These are phyloP conservation scores for Stratiomys singularior DNA, from an alignment of 2,888 invertebrate genomes.

Conservation along the genomic window DNA sequence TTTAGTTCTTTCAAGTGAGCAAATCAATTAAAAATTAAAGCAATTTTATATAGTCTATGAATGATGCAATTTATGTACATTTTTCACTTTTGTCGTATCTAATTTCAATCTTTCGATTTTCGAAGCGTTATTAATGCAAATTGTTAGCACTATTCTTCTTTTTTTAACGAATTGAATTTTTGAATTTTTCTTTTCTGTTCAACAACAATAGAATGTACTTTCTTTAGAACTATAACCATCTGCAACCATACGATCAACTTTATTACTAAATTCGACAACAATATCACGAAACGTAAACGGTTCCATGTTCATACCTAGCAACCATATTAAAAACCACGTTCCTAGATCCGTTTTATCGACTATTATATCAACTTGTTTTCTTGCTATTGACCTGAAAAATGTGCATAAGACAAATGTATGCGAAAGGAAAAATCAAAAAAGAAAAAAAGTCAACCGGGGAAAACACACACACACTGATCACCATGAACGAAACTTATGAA, in stretches of 20 bases:
- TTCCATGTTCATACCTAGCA: conserved; percentile 39
- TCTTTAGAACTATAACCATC: conserved; percentile 22
- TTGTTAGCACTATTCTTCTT: too few species aligned
- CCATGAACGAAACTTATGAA: background rate
- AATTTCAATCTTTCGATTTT: too few species aligned
- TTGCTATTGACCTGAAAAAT: conserved; percentile 39
- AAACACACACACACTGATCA: too few species aligned
- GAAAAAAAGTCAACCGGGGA: background rate
- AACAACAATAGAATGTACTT: conserved; percentile 33
- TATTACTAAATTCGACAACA: conserved; percentile 19
- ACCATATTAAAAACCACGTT: conserved; percentile 39
- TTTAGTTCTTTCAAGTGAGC: too few species aligned
- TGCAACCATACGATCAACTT: conserved; percentile 26
- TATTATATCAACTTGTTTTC: conserved; percentile 37
- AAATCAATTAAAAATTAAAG: too few species aligned
- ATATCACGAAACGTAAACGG: conserved; percentile 30
- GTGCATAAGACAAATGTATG: conserved; percentile 27
- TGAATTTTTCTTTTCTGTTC: background rate
- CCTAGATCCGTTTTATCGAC: conserved; percentile 42
- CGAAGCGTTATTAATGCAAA: too few species aligned
- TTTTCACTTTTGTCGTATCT: background rate
- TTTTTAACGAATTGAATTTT: background rate
- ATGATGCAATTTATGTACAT: too few species aligned
- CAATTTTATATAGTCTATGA: too few species aligned
- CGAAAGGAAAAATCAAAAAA: conserved; percentile 2